These are phyloP conservation scores for Leptinotarsa peninsularis DNA, from an alignment of 2,888 invertebrate species.

Conservation along the genomic window DNA sequence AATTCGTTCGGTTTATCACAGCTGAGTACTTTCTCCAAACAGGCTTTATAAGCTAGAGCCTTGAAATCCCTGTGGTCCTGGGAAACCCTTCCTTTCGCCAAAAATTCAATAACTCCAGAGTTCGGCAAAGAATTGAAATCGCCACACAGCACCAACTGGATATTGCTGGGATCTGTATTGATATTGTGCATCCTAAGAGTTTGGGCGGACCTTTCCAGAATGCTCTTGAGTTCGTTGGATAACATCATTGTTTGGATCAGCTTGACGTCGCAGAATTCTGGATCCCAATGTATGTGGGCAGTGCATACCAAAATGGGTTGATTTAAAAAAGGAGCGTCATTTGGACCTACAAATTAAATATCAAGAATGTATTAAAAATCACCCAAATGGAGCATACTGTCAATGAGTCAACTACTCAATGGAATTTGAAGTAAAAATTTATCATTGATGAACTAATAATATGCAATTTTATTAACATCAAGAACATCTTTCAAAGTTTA, in stretches of 20 bases:
- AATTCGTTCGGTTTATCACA: slow-evolving; percentile 89
- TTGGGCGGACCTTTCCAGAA: slow-evolving; percentile 87
- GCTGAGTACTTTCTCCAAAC: slow-evolving; percentile 89
- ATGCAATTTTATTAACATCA: no score
- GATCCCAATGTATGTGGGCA: slow-evolving; percentile 99
- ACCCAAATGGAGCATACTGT: no score
- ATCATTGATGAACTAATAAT: no score
- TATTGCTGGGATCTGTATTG: slow-evolving; percentile 79
- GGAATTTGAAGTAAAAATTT: no score
- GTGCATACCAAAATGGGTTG: slow-evolving; percentile 96
- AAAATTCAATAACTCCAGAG: slow-evolving; percentile 96
- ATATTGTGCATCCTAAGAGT: slow-evolving; percentile 77
- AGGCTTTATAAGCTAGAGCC: slow-evolving; percentile 91
- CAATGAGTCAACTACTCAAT: no score
- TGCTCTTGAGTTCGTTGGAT: slow-evolving; percentile 90
- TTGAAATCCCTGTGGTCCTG: slow-evolving; percentile 97
- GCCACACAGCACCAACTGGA: slow-evolving; percentile 88
- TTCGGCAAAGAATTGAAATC: slow-evolving; percentile 99
- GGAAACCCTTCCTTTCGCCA: slow-evolving; percentile 89
- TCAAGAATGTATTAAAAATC: background rate
- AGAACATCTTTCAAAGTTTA: no score
- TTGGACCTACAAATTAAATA: slow-evolving; percentile 65
- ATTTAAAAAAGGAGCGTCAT: slow-evolving; percentile 80
- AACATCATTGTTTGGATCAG: slow-evolving; percentile 99
- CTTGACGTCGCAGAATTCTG: slow-evolving; percentile 99